Conservation (phyloP, 2,888 invertebrate genomes). For the Calliphora vomitoria region DNA sequence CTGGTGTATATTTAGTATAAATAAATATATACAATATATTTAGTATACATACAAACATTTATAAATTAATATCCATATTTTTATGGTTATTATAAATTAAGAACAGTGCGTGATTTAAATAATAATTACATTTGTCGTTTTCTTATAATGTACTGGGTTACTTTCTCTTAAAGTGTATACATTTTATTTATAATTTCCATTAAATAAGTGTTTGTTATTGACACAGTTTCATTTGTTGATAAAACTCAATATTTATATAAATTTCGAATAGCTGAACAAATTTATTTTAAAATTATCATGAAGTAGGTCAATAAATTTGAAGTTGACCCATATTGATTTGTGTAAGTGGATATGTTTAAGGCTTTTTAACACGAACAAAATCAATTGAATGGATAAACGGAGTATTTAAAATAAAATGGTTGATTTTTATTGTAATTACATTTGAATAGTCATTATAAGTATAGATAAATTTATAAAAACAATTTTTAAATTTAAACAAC, state of each 20-base stretch:
- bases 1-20: background rate
- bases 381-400: background rate
- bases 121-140: slow-evolving; percentile 29
- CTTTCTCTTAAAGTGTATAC: background rate
- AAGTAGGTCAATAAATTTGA: slow-evolving; percentile 44
- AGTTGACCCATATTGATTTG: slow-evolving; percentile 19
- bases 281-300: slow-evolving; percentile 17
- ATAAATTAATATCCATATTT: slow-evolving; percentile 36
- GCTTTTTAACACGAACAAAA: background rate
- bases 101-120: slow-evolving; percentile 59
- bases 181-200: slow-evolving; percentile 16
- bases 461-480: too few relatives aligned
- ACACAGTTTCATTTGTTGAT: slow-evolving; percentile 16
- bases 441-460: too few relatives aligned
- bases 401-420: background rate
- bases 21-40: background rate
- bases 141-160: background rate
- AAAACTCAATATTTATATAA: background rate
- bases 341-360: background rate
- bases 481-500: too few relatives aligned
- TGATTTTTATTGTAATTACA: too few relatives aligned
- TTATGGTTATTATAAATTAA: slow-evolving; percentile 39
- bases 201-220: background rate
- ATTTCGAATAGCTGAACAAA: background rate
- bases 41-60: background rate